These are phyloP conservation scores for Crotalus horridus DNA, from an alignment of 2,113 vertebrate species.

Conservation along the genomic window DNA sequence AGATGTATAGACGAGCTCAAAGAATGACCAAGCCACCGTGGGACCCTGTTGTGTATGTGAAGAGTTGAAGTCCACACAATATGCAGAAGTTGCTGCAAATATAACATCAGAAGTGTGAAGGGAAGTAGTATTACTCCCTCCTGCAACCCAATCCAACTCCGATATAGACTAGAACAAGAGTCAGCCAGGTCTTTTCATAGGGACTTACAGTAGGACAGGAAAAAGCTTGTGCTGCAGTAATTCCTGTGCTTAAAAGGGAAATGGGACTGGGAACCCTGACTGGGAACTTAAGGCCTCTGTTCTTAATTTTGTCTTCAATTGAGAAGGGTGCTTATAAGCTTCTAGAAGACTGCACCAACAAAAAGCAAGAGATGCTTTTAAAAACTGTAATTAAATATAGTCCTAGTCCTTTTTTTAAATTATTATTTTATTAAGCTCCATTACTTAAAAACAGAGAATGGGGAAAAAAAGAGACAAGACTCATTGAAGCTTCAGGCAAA, in stretches of 20 bases:
- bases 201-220: neutral
- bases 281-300: neutral
- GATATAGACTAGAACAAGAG: neutral
- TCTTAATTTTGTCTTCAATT: neutral
- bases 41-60: neutral
- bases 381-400: slow-evolving; percentile 39
- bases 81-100: neutral
- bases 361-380: slow-evolving; percentile 52
- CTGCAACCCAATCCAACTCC: neutral
- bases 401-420: neutral
- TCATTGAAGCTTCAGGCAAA: slow-evolving; percentile 59
- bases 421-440: slow-evolving; percentile 29
- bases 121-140: neutral
- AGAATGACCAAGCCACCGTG: neutral
- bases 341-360: slow-evolving; percentile 60
- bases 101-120: neutral
- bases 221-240: neutral
- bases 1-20: neutral
- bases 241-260: neutral
- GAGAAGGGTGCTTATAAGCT: slow-evolving; percentile 22
- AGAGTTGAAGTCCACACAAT: neutral
- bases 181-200: neutral
- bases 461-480: slow-evolving; percentile 29
- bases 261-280: neutral
- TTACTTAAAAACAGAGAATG: slow-evolving; percentile 36